phyloP scores from a whole-genome alignment of 2,113 vertebrate species.

The Taurulus bubalis region DNA sequence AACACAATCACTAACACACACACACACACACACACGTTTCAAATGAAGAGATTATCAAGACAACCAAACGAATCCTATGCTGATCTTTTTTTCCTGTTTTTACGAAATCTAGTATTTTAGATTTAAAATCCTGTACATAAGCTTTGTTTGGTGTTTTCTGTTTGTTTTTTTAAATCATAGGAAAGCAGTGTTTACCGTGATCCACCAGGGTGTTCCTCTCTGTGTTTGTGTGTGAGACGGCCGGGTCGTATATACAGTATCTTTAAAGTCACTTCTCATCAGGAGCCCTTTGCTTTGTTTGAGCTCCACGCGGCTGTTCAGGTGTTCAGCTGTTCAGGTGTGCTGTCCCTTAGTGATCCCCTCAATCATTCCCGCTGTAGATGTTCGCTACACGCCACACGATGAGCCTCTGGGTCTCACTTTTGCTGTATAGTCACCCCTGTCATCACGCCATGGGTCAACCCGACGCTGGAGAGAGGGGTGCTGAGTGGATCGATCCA shows the following conservation, averaged over 20 bases:
- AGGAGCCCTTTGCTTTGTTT: conserved; percentile 92
- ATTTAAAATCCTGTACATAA: conserved; percentile 62
- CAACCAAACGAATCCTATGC: conserved; percentile 78
- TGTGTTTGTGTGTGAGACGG: conserved; percentile 35
- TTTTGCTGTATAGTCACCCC: conserved; percentile 72
- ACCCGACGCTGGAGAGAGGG: conserved; percentile 74
- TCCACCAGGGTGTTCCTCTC: conserved; percentile 81
- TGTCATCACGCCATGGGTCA: conserved; percentile 55
- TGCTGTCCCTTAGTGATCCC: conserved; percentile 62
- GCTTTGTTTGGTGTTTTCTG: conserved; percentile 44
- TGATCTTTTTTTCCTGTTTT: conserved; percentile 61
- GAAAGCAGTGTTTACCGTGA: conserved; percentile 71
- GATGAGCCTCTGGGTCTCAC: conserved; percentile 65
- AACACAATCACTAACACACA: conserved; percentile 7
- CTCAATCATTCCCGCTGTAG: conserved; percentile 64
- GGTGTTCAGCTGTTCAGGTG: conserved; percentile 77
- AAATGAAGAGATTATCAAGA: conserved; percentile 69
- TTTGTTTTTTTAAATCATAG: conserved; percentile 39
- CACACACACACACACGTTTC: conserved; percentile 25
- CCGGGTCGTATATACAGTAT: conserved; percentile 61
- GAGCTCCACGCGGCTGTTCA: conserved; percentile 89
- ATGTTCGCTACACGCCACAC: conserved; percentile 53
- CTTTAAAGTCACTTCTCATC: conserved; percentile 81
- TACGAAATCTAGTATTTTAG: conserved; percentile 42
- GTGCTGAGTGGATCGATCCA: conserved; percentile 37